Percentiles rank a stretch among this genome's conserved stretches.
phyloP scores from a whole-genome alignment of 2,797 vertebrate genomes.

The Limosa lapponica region DNA sequence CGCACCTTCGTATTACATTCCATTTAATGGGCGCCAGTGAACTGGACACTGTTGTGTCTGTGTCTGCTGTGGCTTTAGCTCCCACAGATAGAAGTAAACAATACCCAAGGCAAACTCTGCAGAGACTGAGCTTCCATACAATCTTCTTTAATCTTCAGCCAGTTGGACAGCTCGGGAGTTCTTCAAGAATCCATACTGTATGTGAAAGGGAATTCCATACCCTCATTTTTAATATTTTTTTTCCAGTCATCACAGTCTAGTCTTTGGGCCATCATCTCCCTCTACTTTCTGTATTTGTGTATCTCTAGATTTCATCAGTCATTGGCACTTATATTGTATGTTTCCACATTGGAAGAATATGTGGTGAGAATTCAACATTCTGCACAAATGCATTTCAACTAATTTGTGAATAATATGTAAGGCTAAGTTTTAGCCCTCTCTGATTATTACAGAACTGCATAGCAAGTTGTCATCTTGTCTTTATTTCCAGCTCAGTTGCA shows the following conservation, averaged over 20 bases:
- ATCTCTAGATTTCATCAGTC: neutral
- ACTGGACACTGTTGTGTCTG: conserved; percentile 48
- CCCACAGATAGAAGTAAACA: conserved; percentile 40
- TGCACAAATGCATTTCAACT: neutral
- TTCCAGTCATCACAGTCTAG: neutral
- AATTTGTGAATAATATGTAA: neutral
- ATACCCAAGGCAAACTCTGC: conserved; percentile 9
- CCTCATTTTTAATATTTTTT: neutral
- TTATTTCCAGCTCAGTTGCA: neutral
- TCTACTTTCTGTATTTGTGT: neutral
- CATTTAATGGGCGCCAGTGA: conserved; percentile 3
- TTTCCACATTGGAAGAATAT: neutral
- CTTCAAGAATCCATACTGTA: conserved; percentile 18
- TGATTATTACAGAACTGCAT: neutral
- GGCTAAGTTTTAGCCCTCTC: neutral
- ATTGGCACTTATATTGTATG: neutral
- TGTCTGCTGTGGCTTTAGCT: conserved; percentile 30
- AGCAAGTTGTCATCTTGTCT: neutral
- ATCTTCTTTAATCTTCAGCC: conserved; percentile 36
- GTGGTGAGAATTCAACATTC: neutral
- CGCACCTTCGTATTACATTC: neutral
- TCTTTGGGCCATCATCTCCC: neutral
- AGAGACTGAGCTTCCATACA: neutral
- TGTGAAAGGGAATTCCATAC: conserved; percentile 37
- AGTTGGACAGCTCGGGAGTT: neutral